Conservation (phyloP, 1,140 invertebrate genomes). For the Anagrus nilaparvatae region DNA sequence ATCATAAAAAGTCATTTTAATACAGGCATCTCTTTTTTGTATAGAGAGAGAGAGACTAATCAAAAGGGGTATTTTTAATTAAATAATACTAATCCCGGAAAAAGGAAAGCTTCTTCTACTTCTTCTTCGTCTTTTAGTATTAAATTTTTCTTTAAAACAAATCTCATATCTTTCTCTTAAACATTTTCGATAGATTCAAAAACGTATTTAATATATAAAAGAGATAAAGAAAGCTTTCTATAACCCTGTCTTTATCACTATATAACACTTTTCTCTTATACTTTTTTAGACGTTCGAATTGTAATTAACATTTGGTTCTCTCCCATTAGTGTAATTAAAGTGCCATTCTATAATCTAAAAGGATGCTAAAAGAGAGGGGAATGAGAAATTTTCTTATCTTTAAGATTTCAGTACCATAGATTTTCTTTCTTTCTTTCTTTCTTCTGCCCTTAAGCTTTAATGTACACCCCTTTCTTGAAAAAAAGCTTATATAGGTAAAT, state of each 20-base stretch:
- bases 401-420: conserved; percentile 37
- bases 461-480: background rate
- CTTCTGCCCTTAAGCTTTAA: background rate
- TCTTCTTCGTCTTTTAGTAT: no score
- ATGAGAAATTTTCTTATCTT: conserved; percentile 48
- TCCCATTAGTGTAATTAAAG: conserved; percentile 63
- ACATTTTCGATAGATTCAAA: no score
- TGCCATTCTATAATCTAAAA: conserved; percentile 51
- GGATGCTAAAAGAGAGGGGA: conserved; percentile 32
- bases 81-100: conserved; percentile 43
- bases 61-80: conserved; percentile 41
- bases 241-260: no score
- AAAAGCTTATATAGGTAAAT: no score
- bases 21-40: no score
- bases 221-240: no score
- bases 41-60: conserved; percentile 27
- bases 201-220: no score
- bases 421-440: background rate
- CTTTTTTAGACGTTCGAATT: conserved; percentile 58
- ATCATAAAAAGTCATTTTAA: no score
- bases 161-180: no score
- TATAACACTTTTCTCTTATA: conserved; percentile 39
- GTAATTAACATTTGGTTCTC: conserved; percentile 63
- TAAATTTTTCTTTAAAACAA: no score
- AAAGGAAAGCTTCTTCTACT: no score